Conservation (phyloP, 53 echinoderm and acorn worm species). For the Crossaster papposus region DNA sequence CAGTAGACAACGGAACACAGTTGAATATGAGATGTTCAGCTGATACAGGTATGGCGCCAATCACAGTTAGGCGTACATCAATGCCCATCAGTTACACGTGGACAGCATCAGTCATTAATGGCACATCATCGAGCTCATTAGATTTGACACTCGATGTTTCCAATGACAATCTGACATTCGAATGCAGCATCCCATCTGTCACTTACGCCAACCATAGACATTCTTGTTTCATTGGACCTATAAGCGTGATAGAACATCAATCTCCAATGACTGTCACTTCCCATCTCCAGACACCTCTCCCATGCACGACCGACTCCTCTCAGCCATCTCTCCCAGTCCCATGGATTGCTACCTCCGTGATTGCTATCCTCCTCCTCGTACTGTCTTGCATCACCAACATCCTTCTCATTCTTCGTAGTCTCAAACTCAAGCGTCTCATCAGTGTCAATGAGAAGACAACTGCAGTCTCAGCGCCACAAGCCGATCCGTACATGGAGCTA, state of each 20-base stretch:
- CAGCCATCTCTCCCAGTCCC: not conserved
- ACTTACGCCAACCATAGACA: not conserved
- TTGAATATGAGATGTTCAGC: constrained; percentile 19
- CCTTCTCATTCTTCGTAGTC: not conserved
- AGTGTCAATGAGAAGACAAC: not conserved
- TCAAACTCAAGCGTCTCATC: constrained; percentile 12
- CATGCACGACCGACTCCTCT: too few relatives aligned
- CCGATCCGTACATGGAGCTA: constrained; percentile 2
- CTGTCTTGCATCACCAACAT: not conserved
- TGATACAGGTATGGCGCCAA: not conserved
- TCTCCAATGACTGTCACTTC: not conserved
- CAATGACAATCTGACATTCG: not conserved
- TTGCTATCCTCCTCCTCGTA: not conserved
- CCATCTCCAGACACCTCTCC: not conserved
- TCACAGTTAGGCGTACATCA: not conserved
- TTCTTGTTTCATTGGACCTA: not conserved
- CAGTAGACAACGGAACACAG: constrained; percentile 30
- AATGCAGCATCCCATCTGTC: not conserved
- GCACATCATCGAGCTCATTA: not conserved
- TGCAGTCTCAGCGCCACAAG: not conserved
- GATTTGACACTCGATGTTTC: not conserved
- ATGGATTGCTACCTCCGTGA: not conserved
- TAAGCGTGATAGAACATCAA: not conserved
- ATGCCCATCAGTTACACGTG: not conserved
- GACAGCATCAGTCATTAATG: not conserved